Evolutionary conservation across 2,113 vertebrate species (phyloP), one percentile per base, ranked within the genome.

Genomic region (Megaceryle torquata): DNA sequence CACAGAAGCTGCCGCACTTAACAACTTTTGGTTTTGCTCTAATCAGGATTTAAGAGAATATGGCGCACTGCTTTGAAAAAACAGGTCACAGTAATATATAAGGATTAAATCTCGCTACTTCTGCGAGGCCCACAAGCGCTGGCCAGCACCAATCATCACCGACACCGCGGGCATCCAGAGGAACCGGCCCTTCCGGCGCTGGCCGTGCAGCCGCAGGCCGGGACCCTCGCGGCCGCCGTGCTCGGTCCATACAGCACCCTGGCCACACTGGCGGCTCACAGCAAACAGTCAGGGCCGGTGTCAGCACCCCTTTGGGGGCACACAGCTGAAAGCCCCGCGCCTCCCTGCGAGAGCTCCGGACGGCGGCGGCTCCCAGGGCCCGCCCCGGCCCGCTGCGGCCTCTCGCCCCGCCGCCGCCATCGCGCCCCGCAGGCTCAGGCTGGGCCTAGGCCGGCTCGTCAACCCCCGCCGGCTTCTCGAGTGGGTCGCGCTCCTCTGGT

Each of bases 31-130:
- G 2, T 24, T 15, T 31, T 59, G n/a, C 24, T 35, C 1, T 17
- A 5, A 59, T 1, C 31, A 21, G n/a, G 37, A 6, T 3, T 5
- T 3, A 5, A 3, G 41, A 8, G 54, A 51, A 13, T 3, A 10
- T 5, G 13, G 15, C 21, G 24, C 29, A 13, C 8, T 1, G 24
- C 39, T 28, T 15, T 19, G 14, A 17, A 33, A 74, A 29, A 2
- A 20, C 13, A 13, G 54, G 2, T 5, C 24, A 4, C 1, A 37
- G 6, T 5, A 31, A 22, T 7, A 19, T 1, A 2, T 4, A 10
- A 8, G 35, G 15, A 22, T 25, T 11, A 33, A 63, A 20, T 3
- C 19, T 6, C 20, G 2, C 26, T 4, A 9, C 9, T 29, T 8
- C 74, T 1, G 9, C 1, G 18, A 11, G 26, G 24, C 39, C 11